Conservation (phyloP, 2,113 vertebrate genomes). For the Callithrix jacchus region DNA sequence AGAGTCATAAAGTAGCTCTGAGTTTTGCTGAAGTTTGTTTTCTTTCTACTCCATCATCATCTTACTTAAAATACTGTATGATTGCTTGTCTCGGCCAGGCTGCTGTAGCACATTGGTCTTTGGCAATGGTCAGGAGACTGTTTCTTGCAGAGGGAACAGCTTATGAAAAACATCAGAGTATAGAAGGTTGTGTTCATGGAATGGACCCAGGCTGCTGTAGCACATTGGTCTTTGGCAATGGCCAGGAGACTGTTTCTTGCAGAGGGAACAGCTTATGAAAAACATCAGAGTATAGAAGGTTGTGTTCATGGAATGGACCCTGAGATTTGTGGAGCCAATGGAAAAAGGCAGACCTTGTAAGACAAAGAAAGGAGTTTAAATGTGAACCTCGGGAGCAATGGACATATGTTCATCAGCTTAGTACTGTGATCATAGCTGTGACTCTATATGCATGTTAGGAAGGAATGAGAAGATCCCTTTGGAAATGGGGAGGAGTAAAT, state of each 20-base stretch:
- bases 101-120: too few species aligned
- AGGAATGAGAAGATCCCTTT: background rate
- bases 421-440: background rate
- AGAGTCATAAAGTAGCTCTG: background rate
- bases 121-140: too few species aligned
- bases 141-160: fast-evolving
- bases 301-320: background rate
- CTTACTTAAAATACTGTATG: background rate
- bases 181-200: background rate
- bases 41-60: background rate
- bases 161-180: too few species aligned
- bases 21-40: background rate
- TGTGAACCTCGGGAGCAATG: background rate
- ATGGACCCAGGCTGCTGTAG: fast-evolving
- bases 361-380: background rate
- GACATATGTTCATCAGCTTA: background rate
- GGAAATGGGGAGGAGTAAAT: background rate
- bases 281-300: fast-evolving
- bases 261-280: fast-evolving
- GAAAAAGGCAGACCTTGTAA: background rate
- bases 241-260: fast-evolving
- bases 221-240: too few species aligned
- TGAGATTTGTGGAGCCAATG: fast-evolving
- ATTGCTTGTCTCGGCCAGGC: background rate
- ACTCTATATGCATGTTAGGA: background rate